Conservation (phyloP, 2,888 invertebrate genomes). For the Synanthedon andrenaeformis region DNA sequence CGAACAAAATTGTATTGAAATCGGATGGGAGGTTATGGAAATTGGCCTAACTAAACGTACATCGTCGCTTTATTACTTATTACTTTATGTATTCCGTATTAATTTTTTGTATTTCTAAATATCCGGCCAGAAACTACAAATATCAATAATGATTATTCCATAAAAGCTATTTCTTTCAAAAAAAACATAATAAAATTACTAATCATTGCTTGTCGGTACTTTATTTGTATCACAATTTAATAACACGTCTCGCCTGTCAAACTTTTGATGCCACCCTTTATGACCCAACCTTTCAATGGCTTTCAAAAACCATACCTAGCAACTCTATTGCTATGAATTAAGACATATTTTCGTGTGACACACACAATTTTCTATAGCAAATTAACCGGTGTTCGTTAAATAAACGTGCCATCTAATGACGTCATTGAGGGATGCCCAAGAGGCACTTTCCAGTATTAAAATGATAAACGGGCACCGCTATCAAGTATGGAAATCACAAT, state of each 20-base stretch:
- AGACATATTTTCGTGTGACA: constrained; percentile 10
- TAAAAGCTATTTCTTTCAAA: constrained; percentile 12
- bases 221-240: constrained; percentile 59
- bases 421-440: constrained; percentile 46
- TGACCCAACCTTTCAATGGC: constrained; percentile 13
- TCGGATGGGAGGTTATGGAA: too few relatives aligned
- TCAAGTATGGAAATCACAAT: constrained; percentile 68
- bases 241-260: constrained; percentile 51
- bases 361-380: not conserved
- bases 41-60: too few relatives aligned
- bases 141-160: too few relatives aligned
- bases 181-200: constrained; percentile 31
- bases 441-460: constrained; percentile 65
- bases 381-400: constrained; percentile 5
- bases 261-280: constrained; percentile 21
- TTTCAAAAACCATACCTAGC: not conserved
- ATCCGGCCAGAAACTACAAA: too few relatives aligned
- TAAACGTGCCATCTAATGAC: constrained; percentile 44
- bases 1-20: too few relatives aligned
- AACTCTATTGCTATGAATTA: constrained; percentile 5
- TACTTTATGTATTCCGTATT: too few relatives aligned
- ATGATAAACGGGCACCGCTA: constrained; percentile 59
- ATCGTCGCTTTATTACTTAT: too few relatives aligned
- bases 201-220: constrained; percentile 48
- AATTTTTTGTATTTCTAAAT: too few relatives aligned